Evolutionary conservation across 2,797 vertebrate species (phyloP).

Genomic region (Hippocampus kuda): DNA sequence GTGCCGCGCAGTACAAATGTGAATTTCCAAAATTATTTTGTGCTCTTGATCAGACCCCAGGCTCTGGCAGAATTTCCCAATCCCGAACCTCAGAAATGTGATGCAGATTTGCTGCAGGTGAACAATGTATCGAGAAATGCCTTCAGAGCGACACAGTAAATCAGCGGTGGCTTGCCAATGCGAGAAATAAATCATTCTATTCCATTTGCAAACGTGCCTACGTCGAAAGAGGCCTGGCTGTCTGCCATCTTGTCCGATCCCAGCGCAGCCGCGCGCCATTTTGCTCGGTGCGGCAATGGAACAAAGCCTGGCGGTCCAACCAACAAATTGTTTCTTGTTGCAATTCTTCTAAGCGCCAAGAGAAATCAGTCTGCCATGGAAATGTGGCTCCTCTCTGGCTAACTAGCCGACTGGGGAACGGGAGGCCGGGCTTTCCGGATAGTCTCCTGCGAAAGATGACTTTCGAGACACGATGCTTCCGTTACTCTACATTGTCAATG

Average conservation of each 20-base stretch:
- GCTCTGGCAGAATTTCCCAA: not conserved
- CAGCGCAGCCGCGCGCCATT: not conserved
- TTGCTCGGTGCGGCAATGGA: not conserved
- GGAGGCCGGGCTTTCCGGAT: not conserved
- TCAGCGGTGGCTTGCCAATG: not conserved
- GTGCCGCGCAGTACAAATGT: not conserved
- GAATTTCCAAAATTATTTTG: not conserved
- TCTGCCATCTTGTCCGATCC: not conserved
- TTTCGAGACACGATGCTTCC: not conserved
- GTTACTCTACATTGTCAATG: not conserved
- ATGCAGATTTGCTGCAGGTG: not conserved
- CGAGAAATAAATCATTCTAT: not conserved
- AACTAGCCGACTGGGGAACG: not conserved
- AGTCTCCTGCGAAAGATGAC: not conserved
- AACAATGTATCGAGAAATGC: not conserved
- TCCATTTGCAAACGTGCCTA: not conserved
- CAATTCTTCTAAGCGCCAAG: not conserved
- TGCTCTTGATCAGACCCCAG: not conserved
- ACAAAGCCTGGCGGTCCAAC: not conserved
- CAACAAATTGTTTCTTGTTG: not conserved
- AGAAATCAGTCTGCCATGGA: slow-evolving; percentile 2
- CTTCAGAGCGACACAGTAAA: not conserved
- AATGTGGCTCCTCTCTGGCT: not conserved
- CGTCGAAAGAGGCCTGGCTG: not conserved
- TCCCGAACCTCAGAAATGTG: not conserved